Base-by-base conservation (phyloP, 2,797 vertebrate genomes). In the Protonibea diacanthus region DNA sequence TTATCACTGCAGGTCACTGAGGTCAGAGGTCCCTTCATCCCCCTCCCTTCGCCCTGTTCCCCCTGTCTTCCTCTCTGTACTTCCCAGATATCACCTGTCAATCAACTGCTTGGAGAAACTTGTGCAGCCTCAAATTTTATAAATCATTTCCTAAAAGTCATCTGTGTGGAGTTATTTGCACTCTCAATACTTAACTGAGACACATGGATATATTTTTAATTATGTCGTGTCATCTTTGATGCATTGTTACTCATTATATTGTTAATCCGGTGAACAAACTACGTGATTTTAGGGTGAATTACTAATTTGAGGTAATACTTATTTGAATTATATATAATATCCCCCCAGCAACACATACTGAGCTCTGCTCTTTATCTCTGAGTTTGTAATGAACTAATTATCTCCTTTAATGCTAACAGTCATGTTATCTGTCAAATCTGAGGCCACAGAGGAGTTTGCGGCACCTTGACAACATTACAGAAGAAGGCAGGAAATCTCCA, bases 1-100 rank as follows among this genome's bases (percentile, higher is more conserved):
- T 76, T 88, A 93, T 89, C 88, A 62, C 83, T 74, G 82, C 48
- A 76, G 86, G 78, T 70, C 75, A 33, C 57, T 2, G 73, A 82
- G 88, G 88, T 90, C 82, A 83, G 57, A 82, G 88, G 75, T 87
- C 68, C 29, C 59, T 38, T 38, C 44, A 14, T 27, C 64, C 42
- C 8, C n/a, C 7, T 20, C 44, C 33, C 8, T 9, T 38, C 8
- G 8, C 33, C 33, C 33, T 33, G 33, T 45, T 5, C 6, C 49
- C 18, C 44, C 8, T 13, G 11, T 40, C 33, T 20, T 53, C 29
- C 25, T 49, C 27, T 47, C 10, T 20, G 1, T 70, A 20, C 45
- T 20, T 47, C 23, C 18, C 40, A 61, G 10, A 48, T 12, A 66
- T 56, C 51, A 12, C 6, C 38, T 60, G 65, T 59, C 66, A 65